These are phyloP conservation scores for Laupala kohalensis DNA, from an alignment of 1,140 invertebrate species.

Conservation along the genomic window DNA sequence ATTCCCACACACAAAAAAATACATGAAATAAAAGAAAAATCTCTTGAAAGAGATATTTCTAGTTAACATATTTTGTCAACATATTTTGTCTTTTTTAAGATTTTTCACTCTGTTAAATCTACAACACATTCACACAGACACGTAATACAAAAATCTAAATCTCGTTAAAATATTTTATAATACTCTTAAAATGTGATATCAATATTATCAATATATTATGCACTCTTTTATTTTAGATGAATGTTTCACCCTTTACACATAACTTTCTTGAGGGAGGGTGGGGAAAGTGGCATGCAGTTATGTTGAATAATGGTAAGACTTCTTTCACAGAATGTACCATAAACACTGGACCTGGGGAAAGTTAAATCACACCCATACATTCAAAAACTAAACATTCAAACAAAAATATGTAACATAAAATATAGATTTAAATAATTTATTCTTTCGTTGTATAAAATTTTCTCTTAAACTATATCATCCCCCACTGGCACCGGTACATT, in stretches of 20 bases:
- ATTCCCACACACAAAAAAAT: slow-evolving; percentile 12
- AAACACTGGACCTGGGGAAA: slow-evolving; percentile 15
- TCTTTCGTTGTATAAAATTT: slow-evolving; percentile 18
- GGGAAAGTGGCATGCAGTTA: slow-evolving; percentile 3
- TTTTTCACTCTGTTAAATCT: slow-evolving; percentile 10
- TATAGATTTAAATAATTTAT: slow-evolving; percentile 18
- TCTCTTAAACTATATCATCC: slow-evolving; percentile 9
- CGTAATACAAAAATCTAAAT: slow-evolving; percentile 19
- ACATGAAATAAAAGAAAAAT: slow-evolving; percentile 13
- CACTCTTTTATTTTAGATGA: slow-evolving; percentile 18
- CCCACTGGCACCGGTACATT: slow-evolving; percentile 7
- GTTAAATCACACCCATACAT: slow-evolving; percentile 19
- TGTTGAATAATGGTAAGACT: slow-evolving; percentile 7
- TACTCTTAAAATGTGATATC: slow-evolving; percentile 17
- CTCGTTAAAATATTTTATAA: slow-evolving; percentile 19
- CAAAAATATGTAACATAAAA: slow-evolving; percentile 18
- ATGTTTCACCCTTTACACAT: slow-evolving; percentile 4
- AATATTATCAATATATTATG: slow-evolving; percentile 16
- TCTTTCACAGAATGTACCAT: slow-evolving; percentile 19
- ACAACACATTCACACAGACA: slow-evolving; percentile 15
- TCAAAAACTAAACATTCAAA: slow-evolving; percentile 19
- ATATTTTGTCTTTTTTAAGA: slow-evolving; percentile 12
- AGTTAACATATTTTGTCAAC: slow-evolving; percentile 4
- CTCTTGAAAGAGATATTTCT: slow-evolving; percentile 12
- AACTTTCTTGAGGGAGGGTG: slow-evolving; percentile 10